Conservation (phyloP, 2,888 invertebrate genomes). For the Heliconius ismenius region DNA sequence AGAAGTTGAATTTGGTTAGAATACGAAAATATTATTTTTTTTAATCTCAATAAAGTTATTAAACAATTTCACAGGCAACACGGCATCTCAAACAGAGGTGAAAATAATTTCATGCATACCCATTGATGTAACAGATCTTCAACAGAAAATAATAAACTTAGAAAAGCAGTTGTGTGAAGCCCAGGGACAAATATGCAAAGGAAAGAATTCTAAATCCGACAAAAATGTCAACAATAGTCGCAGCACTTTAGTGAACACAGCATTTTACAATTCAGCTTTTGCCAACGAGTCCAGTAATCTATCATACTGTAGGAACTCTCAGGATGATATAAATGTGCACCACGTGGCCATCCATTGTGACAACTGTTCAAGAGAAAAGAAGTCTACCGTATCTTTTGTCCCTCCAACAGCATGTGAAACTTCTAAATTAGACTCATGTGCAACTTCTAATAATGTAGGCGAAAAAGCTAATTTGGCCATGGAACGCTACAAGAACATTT, state of each 20-base stretch:
- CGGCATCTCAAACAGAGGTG: conserved; percentile 73
- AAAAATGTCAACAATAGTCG: neutral
- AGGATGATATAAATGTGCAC: conserved; percentile 17
- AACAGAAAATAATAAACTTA: conserved; percentile 63
- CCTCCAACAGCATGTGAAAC: conserved; percentile 35
- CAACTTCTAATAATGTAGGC: conserved; percentile 10
- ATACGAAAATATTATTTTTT: too few species aligned
- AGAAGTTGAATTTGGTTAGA: neutral
- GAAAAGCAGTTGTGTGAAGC: conserved; percentile 61
- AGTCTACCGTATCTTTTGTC: conserved; percentile 43
- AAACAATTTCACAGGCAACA: conserved; percentile 59
- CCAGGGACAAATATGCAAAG: conserved; percentile 22
- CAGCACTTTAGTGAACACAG: conserved; percentile 31
- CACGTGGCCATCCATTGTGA: conserved; percentile 25
- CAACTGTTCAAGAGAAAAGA: conserved; percentile 34
- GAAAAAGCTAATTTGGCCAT: conserved; percentile 9
- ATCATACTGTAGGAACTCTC: conserved; percentile 27
- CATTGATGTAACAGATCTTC: conserved; percentile 74
- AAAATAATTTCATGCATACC: conserved; percentile 78
- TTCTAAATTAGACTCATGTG: conserved; percentile 20
- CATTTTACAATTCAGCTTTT: conserved; percentile 22
- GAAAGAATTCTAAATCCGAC: neutral
- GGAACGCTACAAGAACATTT: conserved; percentile 42
- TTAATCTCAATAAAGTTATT: neutral
- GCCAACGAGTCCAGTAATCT: conserved; percentile 26